These are phyloP conservation scores for Salvator merianae DNA, from an alignment of 2,113 vertebrate genomes.

Conservation along the genomic window DNA sequence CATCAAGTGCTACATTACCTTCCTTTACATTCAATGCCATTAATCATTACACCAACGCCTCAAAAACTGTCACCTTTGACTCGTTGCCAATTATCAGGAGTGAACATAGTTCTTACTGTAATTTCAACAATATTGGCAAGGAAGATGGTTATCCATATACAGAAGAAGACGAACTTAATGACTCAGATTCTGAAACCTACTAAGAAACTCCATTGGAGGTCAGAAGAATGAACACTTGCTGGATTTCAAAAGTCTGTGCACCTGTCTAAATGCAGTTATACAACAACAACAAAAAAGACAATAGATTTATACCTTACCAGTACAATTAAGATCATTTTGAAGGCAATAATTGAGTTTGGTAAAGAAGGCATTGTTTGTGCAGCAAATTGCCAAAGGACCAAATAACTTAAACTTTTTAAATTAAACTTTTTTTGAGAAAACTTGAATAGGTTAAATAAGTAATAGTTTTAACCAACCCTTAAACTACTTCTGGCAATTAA, in stretches of 20 bases:
- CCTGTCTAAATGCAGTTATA: slow-evolving; percentile 66
- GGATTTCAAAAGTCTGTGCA: slow-evolving; percentile 67
- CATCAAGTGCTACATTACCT: slow-evolving; percentile 85
- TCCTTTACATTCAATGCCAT: slow-evolving; percentile 91
- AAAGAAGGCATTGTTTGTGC: slow-evolving; percentile 78
- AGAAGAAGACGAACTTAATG: slow-evolving; percentile 94
- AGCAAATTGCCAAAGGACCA: slow-evolving; percentile 88
- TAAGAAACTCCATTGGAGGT: slow-evolving; percentile 70
- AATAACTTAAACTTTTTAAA: slow-evolving; percentile 72
- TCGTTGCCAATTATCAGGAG: slow-evolving; percentile 87
- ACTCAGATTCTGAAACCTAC: slow-evolving; percentile 98
- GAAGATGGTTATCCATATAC: slow-evolving; percentile 87
- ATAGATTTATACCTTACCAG: slow-evolving; percentile 69
- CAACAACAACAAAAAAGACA: slow-evolving; percentile 64
- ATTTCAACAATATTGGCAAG: slow-evolving; percentile 93
- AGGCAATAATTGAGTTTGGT: slow-evolving; percentile 82
- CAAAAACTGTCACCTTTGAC: slow-evolving; percentile 94
- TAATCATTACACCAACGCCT: slow-evolving; percentile 95
- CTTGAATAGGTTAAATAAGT: slow-evolving; percentile 73
- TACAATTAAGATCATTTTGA: slow-evolving; percentile 75
- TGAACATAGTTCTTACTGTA: slow-evolving; percentile 92
- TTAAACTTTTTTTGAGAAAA: slow-evolving; percentile 71
- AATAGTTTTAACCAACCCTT: slow-evolving; percentile 73
- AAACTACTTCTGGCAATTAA: slow-evolving; percentile 73
- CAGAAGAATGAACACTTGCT: slow-evolving; percentile 31